phyloP scores from a whole-genome alignment of 2,113 vertebrate species.

The Phylloscopus whistleri region DNA sequence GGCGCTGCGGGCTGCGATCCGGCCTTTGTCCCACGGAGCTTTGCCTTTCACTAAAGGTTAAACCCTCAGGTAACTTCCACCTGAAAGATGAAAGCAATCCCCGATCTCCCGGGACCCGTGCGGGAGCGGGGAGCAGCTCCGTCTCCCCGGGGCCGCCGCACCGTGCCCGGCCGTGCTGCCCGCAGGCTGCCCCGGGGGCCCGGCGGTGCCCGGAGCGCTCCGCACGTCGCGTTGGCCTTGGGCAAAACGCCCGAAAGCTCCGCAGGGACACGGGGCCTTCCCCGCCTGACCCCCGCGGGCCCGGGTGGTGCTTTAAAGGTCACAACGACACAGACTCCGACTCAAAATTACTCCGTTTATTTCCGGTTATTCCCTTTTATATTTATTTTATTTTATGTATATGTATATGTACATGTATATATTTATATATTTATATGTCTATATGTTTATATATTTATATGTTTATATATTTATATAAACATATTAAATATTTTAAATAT shows the following conservation, averaged over 20 bases:
- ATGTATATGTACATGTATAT: no score
- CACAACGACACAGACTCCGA: no score
- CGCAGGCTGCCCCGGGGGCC: background rate
- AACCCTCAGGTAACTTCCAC: background rate
- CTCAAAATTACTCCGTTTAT: no score
- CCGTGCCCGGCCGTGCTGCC: background rate
- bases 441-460: no score
- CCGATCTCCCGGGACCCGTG: background rate
- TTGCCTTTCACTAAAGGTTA: background rate
- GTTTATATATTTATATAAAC: no score
- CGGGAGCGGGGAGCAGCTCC: background rate
- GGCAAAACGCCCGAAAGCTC: background rate
- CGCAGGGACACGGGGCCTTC: fast-evolving
- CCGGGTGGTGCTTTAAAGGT: no score
- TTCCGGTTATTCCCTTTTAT: no score
- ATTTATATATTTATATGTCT: no score
- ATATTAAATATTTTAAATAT: no score
- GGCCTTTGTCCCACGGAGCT: fast-evolving
- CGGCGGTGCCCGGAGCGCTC: fast-evolving
- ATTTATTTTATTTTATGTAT: no score
- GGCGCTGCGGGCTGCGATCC: fast-evolving
- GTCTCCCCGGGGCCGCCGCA: background rate
- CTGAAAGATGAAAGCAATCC: background rate
- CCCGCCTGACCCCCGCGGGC: background rate
- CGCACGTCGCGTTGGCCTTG: fast-evolving